phyloP scores from a whole-genome alignment of 2,113 vertebrate species.

The Mohoua ochrocephala region DNA sequence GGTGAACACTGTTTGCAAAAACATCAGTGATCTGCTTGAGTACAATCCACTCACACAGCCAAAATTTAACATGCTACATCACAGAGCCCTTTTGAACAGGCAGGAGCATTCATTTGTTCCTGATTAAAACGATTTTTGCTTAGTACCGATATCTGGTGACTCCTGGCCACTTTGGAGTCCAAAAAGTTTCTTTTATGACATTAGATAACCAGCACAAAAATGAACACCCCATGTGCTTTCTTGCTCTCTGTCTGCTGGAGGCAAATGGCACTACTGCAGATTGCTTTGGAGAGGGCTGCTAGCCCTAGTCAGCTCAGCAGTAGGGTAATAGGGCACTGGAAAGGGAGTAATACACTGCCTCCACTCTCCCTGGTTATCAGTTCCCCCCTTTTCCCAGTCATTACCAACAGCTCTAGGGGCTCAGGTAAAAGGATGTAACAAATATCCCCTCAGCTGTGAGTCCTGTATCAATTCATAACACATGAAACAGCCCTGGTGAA shows the following conservation, averaged over 20 bases:
- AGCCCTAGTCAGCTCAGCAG: background rate
- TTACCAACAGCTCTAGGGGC: background rate
- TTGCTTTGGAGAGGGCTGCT: background rate
- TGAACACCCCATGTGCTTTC: background rate
- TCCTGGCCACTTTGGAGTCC: background rate
- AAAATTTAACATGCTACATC: background rate
- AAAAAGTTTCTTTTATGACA: background rate
- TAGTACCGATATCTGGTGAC: background rate
- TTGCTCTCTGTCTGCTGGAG: background rate
- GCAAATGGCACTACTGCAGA: background rate
- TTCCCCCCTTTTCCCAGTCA: background rate
- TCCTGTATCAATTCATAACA: background rate
- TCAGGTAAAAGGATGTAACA: background rate
- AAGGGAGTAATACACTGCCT: background rate
- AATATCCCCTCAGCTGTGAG: background rate
- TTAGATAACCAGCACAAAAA: background rate
- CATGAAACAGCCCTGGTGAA: background rate
- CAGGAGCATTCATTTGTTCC: fast-evolving
- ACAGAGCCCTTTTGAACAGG: background rate
- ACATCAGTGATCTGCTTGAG: background rate
- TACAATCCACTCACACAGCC: background rate
- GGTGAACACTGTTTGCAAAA: background rate
- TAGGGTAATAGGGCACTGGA: background rate
- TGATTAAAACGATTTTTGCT: background rate
- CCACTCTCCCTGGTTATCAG: background rate